Percentiles rank a stretch among this genome's conserved stretches.
Conservation (phyloP, 2,888 invertebrate species). For the Rotaria macrura region DNA sequence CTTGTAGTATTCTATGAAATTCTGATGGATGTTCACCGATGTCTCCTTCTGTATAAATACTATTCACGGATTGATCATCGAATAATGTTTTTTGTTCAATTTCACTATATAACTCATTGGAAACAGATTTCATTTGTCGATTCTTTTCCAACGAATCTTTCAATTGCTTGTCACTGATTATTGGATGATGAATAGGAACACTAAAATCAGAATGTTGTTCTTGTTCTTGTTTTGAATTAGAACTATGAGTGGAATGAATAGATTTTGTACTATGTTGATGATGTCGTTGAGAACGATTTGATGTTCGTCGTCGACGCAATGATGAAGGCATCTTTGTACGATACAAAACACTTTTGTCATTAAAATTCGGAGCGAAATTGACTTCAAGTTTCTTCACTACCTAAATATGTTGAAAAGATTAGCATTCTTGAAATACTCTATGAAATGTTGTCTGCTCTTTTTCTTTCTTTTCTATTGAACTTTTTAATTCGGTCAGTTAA, state of each 20-base stretch:
- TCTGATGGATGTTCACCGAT: neutral
- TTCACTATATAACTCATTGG: neutral
- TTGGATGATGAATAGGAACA: too few species aligned
- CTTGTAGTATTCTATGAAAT: neutral
- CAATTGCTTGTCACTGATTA: neutral
- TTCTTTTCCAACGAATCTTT: neutral
- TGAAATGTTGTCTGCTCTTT: neutral
- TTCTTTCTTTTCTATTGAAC: neutral
- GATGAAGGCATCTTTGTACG: neutral
- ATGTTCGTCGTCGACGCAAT: neutral
- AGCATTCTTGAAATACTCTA: neutral
- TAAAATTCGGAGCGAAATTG: neutral
- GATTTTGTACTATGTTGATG: neutral
- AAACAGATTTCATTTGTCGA: neutral
- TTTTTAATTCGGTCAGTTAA: neutral
- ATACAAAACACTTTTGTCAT: constrained; percentile 1
- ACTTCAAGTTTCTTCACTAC: neutral
- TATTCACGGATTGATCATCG: neutral
- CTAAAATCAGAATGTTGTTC: neutral
- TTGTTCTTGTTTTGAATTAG: neutral
- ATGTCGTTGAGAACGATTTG: neutral
- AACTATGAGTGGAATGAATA: neutral
- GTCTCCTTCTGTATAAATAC: neutral
- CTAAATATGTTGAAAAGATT: constrained; percentile 1
- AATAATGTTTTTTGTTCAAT: neutral